A percentile compares a stretch with the other conserved stretches of the same genome.
Evolutionary conservation across 2,797 vertebrate species (phyloP).

Genomic region (Brachyrhaphis roseni): DNA sequence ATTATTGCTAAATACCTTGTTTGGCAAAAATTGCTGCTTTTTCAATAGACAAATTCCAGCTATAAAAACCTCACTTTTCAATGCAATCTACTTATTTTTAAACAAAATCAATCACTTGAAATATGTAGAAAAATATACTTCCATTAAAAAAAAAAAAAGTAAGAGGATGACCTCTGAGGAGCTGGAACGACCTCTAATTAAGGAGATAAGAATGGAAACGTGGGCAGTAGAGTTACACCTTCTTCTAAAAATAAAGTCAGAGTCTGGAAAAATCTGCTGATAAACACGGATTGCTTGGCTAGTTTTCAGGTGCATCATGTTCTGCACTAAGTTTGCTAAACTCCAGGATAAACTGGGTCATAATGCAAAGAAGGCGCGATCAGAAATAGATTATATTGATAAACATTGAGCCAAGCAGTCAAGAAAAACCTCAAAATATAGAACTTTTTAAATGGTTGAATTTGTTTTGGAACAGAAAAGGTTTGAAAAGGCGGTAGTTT

Average conservation of each 20-base stretch:
- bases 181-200: no score
- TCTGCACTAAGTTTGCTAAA: no score
- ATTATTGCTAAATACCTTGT: neutral
- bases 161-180: neutral
- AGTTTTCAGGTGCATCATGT: no score
- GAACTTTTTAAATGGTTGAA: neutral
- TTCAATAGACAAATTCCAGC: neutral
- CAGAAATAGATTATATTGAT: neutral
- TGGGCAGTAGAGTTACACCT: neutral
- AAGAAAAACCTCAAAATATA: neutral
- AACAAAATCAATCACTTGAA: neutral
- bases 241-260: neutral
- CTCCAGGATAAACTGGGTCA: no score
- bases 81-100: neutral
- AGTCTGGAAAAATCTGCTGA: neutral
- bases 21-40: neutral
- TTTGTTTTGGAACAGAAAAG: no score
- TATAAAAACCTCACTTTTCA: neutral
- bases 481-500: neutral
- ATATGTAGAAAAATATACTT: neutral
- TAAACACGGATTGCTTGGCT: neutral
- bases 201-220: neutral
- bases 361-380: no score
- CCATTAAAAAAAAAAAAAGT: neutral
- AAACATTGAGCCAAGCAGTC: neutral